These are phyloP conservation scores for Paralinhomoeus sp. DNA, from an alignment of 2,888 invertebrate species.

Conservation along the genomic window DNA sequence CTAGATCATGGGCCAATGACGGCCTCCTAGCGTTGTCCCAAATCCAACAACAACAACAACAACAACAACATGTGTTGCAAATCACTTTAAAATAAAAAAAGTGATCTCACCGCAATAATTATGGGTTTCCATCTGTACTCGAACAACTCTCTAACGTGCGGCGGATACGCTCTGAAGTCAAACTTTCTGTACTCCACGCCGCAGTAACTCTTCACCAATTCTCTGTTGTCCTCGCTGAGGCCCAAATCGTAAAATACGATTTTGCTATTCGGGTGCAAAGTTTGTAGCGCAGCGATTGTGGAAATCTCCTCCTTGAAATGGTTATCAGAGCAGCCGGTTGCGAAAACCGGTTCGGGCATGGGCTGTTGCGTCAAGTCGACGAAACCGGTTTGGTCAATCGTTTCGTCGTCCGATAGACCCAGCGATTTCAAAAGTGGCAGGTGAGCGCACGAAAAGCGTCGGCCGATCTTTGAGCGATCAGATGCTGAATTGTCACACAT, in stretches of 20 bases:
- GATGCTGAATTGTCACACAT: too few species aligned
- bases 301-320: background rate
- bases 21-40: too few species aligned
- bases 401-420: too few species aligned
- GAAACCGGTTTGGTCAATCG: too few species aligned
- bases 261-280: slow-evolving; percentile 1
- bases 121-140: slow-evolving; percentile 15
- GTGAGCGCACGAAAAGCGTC: too few species aligned
- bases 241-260: slow-evolving; percentile 10
- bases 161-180: slow-evolving; percentile 9
- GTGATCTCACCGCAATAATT: slow-evolving; percentile 12
- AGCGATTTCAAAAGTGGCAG: too few species aligned
- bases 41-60: too few species aligned
- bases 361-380: too few species aligned
- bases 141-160: slow-evolving; percentile 3
- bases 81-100: too few species aligned
- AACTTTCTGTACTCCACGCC: slow-evolving; percentile 11
- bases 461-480: too few species aligned
- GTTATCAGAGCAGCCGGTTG: background rate
- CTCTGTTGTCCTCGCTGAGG: background rate
- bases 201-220: slow-evolving; percentile 8
- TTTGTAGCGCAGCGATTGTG: slow-evolving; percentile 6
- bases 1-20: too few species aligned
- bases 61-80: too few species aligned
- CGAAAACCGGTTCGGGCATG: slow-evolving; percentile 1